Evolutionary conservation across 2,797 vertebrate species (phyloP).

Genomic region (Mionectes olivaceus): DNA sequence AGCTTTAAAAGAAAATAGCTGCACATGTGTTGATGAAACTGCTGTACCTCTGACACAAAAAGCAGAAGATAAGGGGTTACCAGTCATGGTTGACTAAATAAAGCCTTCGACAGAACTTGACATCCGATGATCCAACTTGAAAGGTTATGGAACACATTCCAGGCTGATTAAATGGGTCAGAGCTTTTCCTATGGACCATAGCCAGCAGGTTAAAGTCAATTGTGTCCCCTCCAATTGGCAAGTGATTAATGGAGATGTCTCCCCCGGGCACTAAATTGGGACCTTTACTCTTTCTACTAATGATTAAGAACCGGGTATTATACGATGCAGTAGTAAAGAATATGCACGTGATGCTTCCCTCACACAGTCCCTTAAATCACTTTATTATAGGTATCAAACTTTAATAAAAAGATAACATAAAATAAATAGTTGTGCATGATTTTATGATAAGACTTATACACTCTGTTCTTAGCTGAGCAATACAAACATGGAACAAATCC

Average conservation of each 20-base stretch:
- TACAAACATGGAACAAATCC: background rate
- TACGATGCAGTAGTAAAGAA: constrained; percentile 12
- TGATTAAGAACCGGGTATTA: constrained; percentile 73
- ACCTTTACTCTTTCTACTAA: constrained; percentile 56
- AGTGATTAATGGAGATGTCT: constrained; percentile 71
- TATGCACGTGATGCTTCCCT: background rate
- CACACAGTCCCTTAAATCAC: constrained; percentile 4
- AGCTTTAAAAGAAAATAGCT: constrained; percentile 59
- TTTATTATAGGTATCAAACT: background rate
- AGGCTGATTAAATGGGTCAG: constrained; percentile 78
- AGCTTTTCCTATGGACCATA: constrained; percentile 73
- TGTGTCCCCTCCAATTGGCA: constrained; percentile 79
- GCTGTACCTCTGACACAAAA: constrained; percentile 62
- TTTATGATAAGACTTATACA: background rate
- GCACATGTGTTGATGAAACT: constrained; percentile 53
- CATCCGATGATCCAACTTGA: constrained; percentile 73
- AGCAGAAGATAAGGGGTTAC: constrained; percentile 54
- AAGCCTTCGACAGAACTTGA: constrained; percentile 67
- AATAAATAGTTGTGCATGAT: background rate
- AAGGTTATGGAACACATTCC: constrained; percentile 78
- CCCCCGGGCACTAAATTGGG: constrained; percentile 59
- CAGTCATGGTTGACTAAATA: constrained; percentile 68
- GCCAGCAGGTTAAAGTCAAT: constrained; percentile 79
- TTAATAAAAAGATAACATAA: background rate
- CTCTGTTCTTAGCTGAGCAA: background rate